Conservation (phyloP, 2,113 vertebrate genomes). For the Petrocephalus microphthalmus region DNA sequence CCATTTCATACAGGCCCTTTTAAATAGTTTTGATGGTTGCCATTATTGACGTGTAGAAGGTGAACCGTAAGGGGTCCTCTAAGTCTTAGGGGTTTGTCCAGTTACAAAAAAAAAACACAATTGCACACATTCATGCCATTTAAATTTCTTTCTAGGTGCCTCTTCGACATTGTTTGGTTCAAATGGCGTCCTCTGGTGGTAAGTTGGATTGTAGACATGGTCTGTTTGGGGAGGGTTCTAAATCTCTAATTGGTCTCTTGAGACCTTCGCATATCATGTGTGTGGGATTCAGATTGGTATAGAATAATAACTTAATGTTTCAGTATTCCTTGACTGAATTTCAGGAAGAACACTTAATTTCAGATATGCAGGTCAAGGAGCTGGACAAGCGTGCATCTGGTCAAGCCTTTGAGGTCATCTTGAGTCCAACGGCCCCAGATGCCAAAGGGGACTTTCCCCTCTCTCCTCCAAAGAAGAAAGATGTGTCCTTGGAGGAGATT, state of each 20-base stretch:
- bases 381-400: conserved; percentile 89
- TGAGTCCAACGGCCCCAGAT: conserved; percentile 79
- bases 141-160: conserved; percentile 32
- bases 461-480: conserved; percentile 84
- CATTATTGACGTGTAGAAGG: background rate
- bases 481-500: conserved; percentile 86
- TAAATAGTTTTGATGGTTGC: background rate
- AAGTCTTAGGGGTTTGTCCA: background rate
- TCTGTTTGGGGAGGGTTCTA: background rate
- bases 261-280: background rate
- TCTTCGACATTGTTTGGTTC: conserved; percentile 30
- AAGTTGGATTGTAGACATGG: conserved; percentile 12
- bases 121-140: background rate
- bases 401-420: conserved; percentile 91
- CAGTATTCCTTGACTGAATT: background rate
- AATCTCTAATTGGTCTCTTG: background rate
- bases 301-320: background rate
- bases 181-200: conserved; percentile 58
- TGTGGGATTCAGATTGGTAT: background rate
- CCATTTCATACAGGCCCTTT: background rate
- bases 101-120: background rate
- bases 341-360: background rate
- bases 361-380: conserved; percentile 90
- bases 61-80: background rate
- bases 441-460: conserved; percentile 77